Evolutionary conservation across 2,888 invertebrate genomes (phyloP), one percentile per base, ranked within the genome.

Genomic region (Buathra laborator): DNA sequence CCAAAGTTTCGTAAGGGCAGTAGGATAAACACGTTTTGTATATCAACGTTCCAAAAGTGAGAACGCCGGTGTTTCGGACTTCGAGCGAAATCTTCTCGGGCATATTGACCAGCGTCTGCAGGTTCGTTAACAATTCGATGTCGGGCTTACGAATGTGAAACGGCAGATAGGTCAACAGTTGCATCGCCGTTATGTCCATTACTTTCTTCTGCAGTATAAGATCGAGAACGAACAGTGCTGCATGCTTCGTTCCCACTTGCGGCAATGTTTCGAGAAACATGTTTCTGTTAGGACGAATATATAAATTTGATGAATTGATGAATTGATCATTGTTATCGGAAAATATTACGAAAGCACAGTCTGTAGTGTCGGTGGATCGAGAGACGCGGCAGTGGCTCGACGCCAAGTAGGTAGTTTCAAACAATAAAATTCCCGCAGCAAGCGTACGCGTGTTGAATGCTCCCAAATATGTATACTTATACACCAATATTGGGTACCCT

Each of bases 261-360:
- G 97, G 97, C 46, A 97, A 94, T 0, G 96, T 95, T 91, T 97
- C 97, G 87, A 97, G 93, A 90, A 97, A 97, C 89, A 97, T 96
- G 90, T 97, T 97, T 66, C 96, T 94, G 74, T 37, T 87, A 85
- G 75, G 51, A 71, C 32, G 19, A 84, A 43, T 7, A 48, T 19
- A 12, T 44, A 68, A 43, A 46, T 64, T 59, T 19, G 29, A 66
- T 66, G 0, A 9, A 14, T 24, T 29, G 62, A 67, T 24, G 19
- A 32, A 24, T 24, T 24, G 24, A 24, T 24, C n/a, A 44, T 72
- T 19, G 10, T 62, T 59, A 68, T 64, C 10, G 44, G 24, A 5
- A 14, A 59, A 62, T 71, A 46, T 66, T 67, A 19, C 10, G 48
- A 56, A 32, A 53, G 59, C 14, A 24, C 29, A 76, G 32, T 29